phyloP scores from a whole-genome alignment of 2,888 invertebrate genomes.

The Helleia helle region DNA sequence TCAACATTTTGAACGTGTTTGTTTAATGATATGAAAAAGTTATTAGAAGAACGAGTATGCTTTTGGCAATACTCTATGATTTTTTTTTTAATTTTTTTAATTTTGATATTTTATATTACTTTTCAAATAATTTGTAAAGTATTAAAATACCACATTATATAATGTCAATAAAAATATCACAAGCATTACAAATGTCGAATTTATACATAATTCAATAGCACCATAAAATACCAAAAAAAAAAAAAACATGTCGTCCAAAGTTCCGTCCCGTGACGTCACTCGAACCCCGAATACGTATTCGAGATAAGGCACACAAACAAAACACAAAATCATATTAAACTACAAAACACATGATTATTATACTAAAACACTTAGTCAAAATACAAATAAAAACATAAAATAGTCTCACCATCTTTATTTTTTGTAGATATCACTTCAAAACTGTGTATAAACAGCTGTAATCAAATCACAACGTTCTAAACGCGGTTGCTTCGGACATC shows the following conservation, averaged over 20 bases:
- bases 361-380: constrained; percentile 5
- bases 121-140: no score
- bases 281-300: constrained; percentile 13
- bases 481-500: constrained; percentile 54
- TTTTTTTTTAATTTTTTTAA: no score
- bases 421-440: constrained; percentile 36
- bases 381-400: constrained; percentile 17
- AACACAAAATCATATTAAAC: constrained; percentile 12
- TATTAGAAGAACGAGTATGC: no score
- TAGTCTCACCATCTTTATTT: constrained; percentile 40
- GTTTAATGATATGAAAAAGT: no score
- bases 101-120: no score
- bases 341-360: constrained; percentile 12
- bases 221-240: constrained; percentile 9
- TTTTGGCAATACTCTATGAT: no score
- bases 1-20: no score
- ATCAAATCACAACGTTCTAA: constrained; percentile 56
- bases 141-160: constrained; percentile 9
- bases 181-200: constrained; percentile 1
- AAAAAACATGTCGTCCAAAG: constrained; percentile 12
- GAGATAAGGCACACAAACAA: constrained; percentile 12
- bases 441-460: constrained; percentile 50
- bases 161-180: constrained; percentile 5
- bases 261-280: constrained; percentile 25
- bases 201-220: constrained; percentile 3